Evolutionary conservation across 1,140 invertebrate species (phyloP), one percentile per base, ranked within the genome.

Genomic region (Pseudoatta argentina): DNA sequence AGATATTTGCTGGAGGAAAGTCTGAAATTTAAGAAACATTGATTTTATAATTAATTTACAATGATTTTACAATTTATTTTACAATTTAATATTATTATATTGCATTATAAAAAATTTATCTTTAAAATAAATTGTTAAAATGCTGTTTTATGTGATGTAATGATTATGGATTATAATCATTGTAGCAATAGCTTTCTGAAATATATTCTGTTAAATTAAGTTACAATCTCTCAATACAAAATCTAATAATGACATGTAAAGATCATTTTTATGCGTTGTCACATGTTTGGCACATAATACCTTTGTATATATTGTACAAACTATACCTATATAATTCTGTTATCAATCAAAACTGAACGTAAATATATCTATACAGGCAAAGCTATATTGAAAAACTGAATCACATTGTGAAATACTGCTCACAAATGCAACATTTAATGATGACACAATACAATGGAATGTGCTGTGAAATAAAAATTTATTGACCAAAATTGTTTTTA

Each of bases 301-400:
- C 79, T 89, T 92, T 93, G 92, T 93, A 93, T 92, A 93, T 93
- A 93, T 88, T 93, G 92, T 93, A 93, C 88, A 93, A 92, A 92
- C 86, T 89, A 88, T 79, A 78, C 66, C 81, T 88, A 72, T 69
- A 88, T 89, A 87, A 89, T 91, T 91, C 90, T 91, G 90, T 91
- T 91, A 91, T 83, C 61, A 88, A 91, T 91, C 85, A 75, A 89
- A 91, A 91, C 76, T 87, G 85, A 87, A 61, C 77, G 69, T 86
- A 87, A 88, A 90, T 88, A 87, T 87, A 91, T 87, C 48, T 78
- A 75, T 81, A 76, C 87, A 87, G 55, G 63, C 55, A 59, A 88
- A 79, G 76, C 77, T 91, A 87, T 90, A 90, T 88, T 44, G 55
- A 61, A 76, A 53, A 72, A 48, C 61, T 24, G 16, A 72, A 59